Evolutionary conservation across 1,140 invertebrate species (phyloP), one percentile per base, ranked within the genome.

Genomic region (Phocides pigmalion): DNA sequence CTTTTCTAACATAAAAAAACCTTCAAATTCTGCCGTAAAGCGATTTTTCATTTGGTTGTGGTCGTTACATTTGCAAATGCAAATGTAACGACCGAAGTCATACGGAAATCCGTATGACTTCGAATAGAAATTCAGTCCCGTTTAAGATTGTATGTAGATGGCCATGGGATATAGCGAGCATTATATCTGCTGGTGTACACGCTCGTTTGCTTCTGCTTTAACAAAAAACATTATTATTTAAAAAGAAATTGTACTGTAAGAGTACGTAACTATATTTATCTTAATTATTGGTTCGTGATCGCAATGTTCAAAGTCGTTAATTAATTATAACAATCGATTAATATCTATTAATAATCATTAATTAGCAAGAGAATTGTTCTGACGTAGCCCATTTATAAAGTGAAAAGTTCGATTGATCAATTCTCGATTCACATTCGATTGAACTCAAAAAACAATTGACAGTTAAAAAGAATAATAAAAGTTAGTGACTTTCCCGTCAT

Each of bases 401-500:
- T 32, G 41, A 41, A 68, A 53, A 64, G 15, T 51, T 22, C 32
- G 14, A 54, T 58, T 44, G 22, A 58, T 12, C 15, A 46, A 58
- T 58, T 44, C n/a, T n/a, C n/a, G n/a, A n/a, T n/a, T n/a, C n/a
- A n/a, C n/a, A n/a, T n/a, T n/a, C n/a, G n/a, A n/a, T n/a, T n/a
- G n/a, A 42, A 14, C n/a, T 6, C 28, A 28, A 63, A 35, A 35
- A n/a, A 11, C 11, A n/a, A 63, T 44, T 41, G 17, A 42, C 39
- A 16, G 42, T 20, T 53, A 28, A 28, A 59, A 68, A 42, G 64
- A 67, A 64, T 64, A 58, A 73, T 70, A 61, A 66, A 64, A 44
- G 62, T 22, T 54, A 67, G n/a, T n/a, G n/a, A 67, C 71, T 73
- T 73, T 73, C 64, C 61, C 56, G 56, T 64, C 68, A 62, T 70